Conservation (phyloP, 2,888 invertebrate species). For the Drosophila longiperda region DNA sequence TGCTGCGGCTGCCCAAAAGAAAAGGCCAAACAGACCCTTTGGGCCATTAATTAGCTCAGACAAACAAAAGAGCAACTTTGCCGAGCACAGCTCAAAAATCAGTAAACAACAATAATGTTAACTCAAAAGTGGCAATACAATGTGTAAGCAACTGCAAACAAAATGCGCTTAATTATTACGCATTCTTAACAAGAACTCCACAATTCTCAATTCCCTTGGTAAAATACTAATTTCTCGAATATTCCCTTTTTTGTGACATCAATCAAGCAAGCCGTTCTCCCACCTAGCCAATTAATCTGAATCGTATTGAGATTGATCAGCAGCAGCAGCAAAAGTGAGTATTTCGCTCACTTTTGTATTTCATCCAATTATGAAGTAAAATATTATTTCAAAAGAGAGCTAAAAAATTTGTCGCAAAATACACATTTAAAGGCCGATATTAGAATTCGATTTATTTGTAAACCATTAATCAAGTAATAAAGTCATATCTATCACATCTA, state of each 20-base stretch:
- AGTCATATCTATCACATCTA: neutral
- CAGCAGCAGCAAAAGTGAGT: neutral
- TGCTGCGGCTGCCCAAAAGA: slow-evolving; percentile 31
- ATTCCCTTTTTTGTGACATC: slow-evolving; percentile 6
- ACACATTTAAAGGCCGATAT: neutral
- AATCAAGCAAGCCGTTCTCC: slow-evolving; percentile 31
- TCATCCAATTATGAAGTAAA: slow-evolving; percentile 48
- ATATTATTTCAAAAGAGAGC: slow-evolving; percentile 32
- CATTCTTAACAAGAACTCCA: slow-evolving; percentile 10
- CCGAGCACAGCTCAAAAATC: slow-evolving; percentile 33
- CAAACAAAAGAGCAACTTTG: slow-evolving; percentile 63
- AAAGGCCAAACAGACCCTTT: slow-evolving; percentile 57
- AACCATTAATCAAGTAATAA: neutral
- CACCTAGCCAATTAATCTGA: slow-evolving; percentile 61
- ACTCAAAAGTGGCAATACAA: slow-evolving; percentile 72
- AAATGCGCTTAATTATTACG: slow-evolving; percentile 42
- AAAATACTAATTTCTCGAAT: neutral
- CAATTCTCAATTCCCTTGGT: neutral
- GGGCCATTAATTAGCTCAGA: slow-evolving; percentile 71
- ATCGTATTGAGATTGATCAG: slow-evolving; percentile 67
- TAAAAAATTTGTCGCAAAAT: slow-evolving; percentile 1
- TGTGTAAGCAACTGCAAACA: slow-evolving; percentile 40
- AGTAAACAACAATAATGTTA: slow-evolving; percentile 25
- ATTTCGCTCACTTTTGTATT: slow-evolving; percentile 19
- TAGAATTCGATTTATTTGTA: neutral